These are phyloP conservation scores for Cantharis lateralis DNA, from an alignment of 2,888 invertebrate species.

Conservation along the genomic window DNA sequence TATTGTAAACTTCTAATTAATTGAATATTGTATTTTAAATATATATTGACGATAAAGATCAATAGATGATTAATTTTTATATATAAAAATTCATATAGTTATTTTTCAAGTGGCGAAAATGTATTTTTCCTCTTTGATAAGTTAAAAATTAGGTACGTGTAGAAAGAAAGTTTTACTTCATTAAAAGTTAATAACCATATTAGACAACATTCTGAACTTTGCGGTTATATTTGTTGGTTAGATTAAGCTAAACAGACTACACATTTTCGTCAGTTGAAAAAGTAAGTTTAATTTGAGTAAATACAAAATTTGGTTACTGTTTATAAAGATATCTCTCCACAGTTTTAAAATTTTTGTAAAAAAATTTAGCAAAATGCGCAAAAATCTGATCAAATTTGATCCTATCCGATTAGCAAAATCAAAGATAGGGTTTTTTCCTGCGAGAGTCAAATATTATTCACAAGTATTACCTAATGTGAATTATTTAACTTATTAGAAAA, in stretches of 20 bases:
- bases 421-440: neutral
- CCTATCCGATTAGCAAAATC: neutral
- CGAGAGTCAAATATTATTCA: neutral
- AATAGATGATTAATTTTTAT: neutral
- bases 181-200: neutral
- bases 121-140: neutral
- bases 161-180: neutral
- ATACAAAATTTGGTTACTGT: neutral
- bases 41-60: too few relatives aligned
- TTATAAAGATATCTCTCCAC: neutral
- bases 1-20: too few relatives aligned
- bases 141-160: neutral
- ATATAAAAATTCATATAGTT: too few relatives aligned
- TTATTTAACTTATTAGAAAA: slow-evolving; percentile 18
- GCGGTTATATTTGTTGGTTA: neutral
- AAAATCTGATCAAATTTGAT: neutral
- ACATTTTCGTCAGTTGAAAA: neutral
- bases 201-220: neutral
- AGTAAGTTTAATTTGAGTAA: neutral
- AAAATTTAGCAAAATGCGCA: neutral
- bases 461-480: neutral
- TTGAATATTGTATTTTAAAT: too few relatives aligned
- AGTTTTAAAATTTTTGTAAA: too few relatives aligned
- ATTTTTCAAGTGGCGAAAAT: neutral
- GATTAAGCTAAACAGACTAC: neutral